phyloP scores from a whole-genome alignment of 2,113 vertebrate genomes.

The Poicephalus gulielmi region DNA sequence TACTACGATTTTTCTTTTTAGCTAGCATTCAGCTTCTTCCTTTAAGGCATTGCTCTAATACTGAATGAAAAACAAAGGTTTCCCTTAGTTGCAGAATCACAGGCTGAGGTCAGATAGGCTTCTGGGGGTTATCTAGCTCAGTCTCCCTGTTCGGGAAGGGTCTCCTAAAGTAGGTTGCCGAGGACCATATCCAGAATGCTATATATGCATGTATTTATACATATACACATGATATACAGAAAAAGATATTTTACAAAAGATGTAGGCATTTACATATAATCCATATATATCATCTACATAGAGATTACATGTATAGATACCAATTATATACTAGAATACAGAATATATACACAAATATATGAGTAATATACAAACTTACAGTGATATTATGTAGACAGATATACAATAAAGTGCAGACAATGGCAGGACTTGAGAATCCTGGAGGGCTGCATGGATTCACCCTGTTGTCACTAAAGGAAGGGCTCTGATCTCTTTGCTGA shows the following conservation, averaged over 20 bases:
- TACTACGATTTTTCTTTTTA: not conserved
- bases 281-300: not conserved
- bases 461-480: not conserved
- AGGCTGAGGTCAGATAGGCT: not conserved
- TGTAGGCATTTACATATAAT: not conserved
- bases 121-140: not conserved
- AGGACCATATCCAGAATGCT: not conserved
- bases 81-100: not conserved
- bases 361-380: not conserved
- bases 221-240: not conserved
- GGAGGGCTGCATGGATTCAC: not conserved
- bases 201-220: not conserved
- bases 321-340: not conserved
- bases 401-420: not conserved
- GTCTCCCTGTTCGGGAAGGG: not conserved
- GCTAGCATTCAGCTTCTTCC: not conserved
- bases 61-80: not conserved
- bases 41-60: not conserved
- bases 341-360: not conserved
- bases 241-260: not conserved
- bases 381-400: not conserved
- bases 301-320: not conserved
- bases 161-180: not conserved
- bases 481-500: not conserved
- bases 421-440: not conserved